Conservation (phyloP, 37 sponge, comb jelly and placozoan genomes). For the Agelas oroides region DNA sequence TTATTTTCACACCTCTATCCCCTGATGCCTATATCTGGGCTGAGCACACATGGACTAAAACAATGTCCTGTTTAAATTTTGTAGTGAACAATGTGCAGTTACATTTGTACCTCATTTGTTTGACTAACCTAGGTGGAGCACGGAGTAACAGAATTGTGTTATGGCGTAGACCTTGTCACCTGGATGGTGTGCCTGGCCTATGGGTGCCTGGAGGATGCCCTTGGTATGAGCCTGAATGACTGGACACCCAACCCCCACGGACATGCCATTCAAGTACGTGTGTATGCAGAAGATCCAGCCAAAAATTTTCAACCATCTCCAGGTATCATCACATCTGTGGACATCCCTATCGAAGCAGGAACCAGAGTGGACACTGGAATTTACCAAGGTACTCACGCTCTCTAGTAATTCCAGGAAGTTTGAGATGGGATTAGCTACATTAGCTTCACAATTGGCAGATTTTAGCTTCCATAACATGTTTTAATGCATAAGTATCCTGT, state of each 20-base stretch:
- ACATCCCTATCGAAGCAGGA: not conserved
- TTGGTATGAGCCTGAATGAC: not conserved
- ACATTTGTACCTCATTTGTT: too few relatives aligned
- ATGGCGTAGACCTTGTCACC: not conserved
- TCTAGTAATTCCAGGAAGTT: too few relatives aligned
- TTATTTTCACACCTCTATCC: too few relatives aligned
- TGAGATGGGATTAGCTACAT: too few relatives aligned
- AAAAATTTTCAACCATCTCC: not conserved
- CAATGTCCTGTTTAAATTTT: too few relatives aligned
- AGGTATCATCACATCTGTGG: not conserved
- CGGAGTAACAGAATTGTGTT: not conserved
- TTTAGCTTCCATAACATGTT: too few relatives aligned
- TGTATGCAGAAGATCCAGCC: conserved; percentile 2
- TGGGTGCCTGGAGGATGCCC: not conserved
- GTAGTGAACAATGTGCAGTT: too few relatives aligned
- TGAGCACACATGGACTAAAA: too few relatives aligned
- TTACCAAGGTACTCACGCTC: not conserved
- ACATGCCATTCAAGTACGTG: not conserved
- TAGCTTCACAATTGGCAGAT: too few relatives aligned
- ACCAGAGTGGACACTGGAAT: not conserved
- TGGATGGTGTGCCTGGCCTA: not conserved
- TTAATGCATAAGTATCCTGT: too few relatives aligned
- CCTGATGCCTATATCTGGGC: too few relatives aligned
- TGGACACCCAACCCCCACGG: not conserved
- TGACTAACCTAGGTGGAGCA: not conserved